Evolutionary conservation across 2,888 invertebrate species (phyloP).

Genomic region (Nematopogon swammerdamellus): DNA sequence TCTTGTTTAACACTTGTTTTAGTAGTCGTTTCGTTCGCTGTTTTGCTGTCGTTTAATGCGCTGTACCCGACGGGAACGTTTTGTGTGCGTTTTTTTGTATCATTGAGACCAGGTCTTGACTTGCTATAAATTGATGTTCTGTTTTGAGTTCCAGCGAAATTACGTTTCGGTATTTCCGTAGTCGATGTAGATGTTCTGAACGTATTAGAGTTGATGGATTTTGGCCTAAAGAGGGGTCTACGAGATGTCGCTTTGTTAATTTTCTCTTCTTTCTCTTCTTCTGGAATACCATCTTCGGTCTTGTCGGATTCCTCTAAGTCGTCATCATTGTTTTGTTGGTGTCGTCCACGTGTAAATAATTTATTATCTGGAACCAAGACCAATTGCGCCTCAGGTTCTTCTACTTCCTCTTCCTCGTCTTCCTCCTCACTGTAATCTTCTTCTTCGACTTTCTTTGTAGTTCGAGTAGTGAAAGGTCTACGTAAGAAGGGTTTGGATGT

Average conservation of each 20-base stretch:
- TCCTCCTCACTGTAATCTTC: slow-evolving; percentile 38
- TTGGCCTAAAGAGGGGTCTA: slow-evolving; percentile 32
- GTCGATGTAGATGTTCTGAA: slow-evolving; percentile 41
- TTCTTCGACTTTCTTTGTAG: slow-evolving; percentile 31
- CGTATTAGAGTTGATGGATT: slow-evolving; percentile 37
- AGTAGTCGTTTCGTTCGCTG: no score
- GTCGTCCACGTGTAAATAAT: slow-evolving; percentile 37
- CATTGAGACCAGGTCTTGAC: slow-evolving; percentile 25
- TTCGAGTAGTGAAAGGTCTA: slow-evolving; percentile 36
- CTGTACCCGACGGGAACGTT: slow-evolving; percentile 41
- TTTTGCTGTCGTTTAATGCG: no score
- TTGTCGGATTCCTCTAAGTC: slow-evolving; percentile 11
- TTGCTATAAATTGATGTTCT: slow-evolving; percentile 29
- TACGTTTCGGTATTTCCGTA: slow-evolving; percentile 33
- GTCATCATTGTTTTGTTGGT: slow-evolving; percentile 9
- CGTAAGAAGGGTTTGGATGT: slow-evolving; percentile 31
- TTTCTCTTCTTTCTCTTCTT: slow-evolving; percentile 16
- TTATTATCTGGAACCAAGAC: slow-evolving; percentile 44
- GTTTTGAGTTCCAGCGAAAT: slow-evolving; percentile 22
- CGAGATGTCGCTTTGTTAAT: slow-evolving; percentile 23
- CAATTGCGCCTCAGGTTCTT: slow-evolving; percentile 36
- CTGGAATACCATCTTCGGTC: neutral
- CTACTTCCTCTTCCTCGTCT: slow-evolving; percentile 25
- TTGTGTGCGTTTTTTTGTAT: slow-evolving; percentile 37
- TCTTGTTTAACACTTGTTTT: no score